phyloP scores from a whole-genome alignment of 2,888 invertebrate species.

The Andrena dorsata region DNA sequence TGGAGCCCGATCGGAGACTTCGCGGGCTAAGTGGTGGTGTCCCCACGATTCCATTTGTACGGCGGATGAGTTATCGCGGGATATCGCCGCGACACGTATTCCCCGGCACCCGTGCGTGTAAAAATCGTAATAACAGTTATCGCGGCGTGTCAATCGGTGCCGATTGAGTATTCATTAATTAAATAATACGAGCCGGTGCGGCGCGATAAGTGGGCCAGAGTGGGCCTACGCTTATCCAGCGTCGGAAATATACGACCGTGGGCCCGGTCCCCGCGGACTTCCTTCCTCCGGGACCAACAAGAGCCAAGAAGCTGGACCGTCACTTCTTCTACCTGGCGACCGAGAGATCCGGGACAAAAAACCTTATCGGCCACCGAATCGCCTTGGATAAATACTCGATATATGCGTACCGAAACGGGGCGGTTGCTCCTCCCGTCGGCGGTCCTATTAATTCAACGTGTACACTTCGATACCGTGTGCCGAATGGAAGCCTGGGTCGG shows the following conservation, averaged over 20 bases:
- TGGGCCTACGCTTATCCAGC: constrained; percentile 55
- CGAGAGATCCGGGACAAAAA: constrained; percentile 25
- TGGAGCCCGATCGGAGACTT: constrained; percentile 15
- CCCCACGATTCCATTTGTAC: constrained; percentile 51
- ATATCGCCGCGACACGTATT: constrained; percentile 66
- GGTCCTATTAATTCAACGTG: constrained; percentile 52
- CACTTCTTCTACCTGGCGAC: constrained; percentile 24
- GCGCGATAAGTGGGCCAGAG: constrained; percentile 58
- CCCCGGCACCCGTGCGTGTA: constrained; percentile 69
- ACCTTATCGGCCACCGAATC: constrained; percentile 50
- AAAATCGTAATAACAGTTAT: constrained; percentile 79
- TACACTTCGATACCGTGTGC: constrained; percentile 18
- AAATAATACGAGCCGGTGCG: constrained; percentile 74
- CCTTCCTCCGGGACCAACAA: constrained; percentile 40
- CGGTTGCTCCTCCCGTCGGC: constrained; percentile 19
- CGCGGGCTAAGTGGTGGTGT: constrained; percentile 70
- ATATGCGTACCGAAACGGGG: constrained; percentile 39
- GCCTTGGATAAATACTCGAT: constrained; percentile 52
- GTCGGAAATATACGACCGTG: constrained; percentile 47
- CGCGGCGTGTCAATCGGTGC: constrained; percentile 68
- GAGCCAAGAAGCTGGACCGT: background rate
- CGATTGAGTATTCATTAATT: constrained; percentile 80
- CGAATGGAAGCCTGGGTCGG: constrained; percentile 45
- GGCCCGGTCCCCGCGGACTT: constrained; percentile 38
- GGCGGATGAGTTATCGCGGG: constrained; percentile 66